These are phyloP conservation scores for Cyphomyrus plagiostoma DNA, from an alignment of 2,113 vertebrate species.

Conservation along the genomic window DNA sequence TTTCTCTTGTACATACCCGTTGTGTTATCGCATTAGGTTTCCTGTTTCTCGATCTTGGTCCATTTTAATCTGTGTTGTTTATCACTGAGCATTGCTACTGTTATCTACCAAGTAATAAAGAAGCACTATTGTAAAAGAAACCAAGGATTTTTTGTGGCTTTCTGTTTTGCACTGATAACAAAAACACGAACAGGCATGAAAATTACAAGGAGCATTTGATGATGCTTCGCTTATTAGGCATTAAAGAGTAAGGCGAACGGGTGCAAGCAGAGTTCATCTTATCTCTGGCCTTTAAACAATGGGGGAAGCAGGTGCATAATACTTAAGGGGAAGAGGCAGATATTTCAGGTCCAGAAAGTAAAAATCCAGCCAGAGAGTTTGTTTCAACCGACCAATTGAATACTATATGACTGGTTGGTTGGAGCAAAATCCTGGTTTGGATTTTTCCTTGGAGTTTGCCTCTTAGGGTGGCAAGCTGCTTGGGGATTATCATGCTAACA, in stretches of 20 bases:
- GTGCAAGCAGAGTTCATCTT: neutral
- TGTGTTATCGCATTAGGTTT: neutral
- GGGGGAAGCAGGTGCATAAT: neutral
- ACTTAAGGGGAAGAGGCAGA: neutral
- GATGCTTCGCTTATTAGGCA: neutral
- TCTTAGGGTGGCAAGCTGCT: neutral
- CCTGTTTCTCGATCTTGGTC: neutral
- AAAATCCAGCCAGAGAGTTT: too few species aligned
- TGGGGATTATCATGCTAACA: neutral
- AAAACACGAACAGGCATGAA: neutral
- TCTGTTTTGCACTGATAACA: neutral
- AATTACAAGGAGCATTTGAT: neutral
- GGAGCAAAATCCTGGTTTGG: too few species aligned
- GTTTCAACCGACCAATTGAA: too few species aligned
- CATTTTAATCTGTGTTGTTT: neutral
- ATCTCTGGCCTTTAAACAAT: neutral
- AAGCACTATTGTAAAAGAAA: neutral
- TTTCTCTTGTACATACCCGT: constrained; percentile 16
- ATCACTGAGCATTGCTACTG: neutral
- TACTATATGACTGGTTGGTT: too few species aligned
- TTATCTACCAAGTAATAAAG: constrained; percentile 1
- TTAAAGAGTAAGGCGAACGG: neutral
- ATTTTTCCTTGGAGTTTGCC: too few species aligned
- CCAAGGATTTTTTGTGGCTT: neutral
- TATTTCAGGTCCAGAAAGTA: too few species aligned